Evolutionary conservation across 2,888 invertebrate species (phyloP).

Genomic region (Neocrepidodera transversa): DNA sequence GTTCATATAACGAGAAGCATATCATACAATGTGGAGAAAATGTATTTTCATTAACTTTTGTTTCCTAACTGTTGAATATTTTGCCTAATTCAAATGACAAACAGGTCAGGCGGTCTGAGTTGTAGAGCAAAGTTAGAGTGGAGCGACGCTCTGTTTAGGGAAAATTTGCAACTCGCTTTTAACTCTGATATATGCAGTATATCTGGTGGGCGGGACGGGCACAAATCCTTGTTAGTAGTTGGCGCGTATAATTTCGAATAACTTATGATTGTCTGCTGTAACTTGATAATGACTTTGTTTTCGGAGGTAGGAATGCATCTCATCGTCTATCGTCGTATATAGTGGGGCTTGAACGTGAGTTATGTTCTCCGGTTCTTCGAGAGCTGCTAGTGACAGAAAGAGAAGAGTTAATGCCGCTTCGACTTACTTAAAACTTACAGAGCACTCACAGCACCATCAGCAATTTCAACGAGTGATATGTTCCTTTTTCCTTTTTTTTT

Average conservation of each 20-base stretch:
- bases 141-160: conserved; percentile 21
- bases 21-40: background rate
- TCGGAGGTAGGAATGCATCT: conserved; percentile 38
- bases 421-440: conserved; percentile 15
- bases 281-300: conserved; percentile 54
- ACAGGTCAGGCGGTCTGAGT: conserved; percentile 29
- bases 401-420: conserved; percentile 30
- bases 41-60: conserved; percentile 10
- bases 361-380: conserved; percentile 29
- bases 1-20: background rate
- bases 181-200: conserved; percentile 38
- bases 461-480: conserved; percentile 6
- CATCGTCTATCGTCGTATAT: conserved; percentile 16
- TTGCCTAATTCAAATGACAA: conserved; percentile 26
- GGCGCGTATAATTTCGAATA: conserved; percentile 49
- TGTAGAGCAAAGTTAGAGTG: conserved; percentile 7
- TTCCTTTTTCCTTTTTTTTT: background rate
- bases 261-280: conserved; percentile 53
- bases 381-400: conserved; percentile 35
- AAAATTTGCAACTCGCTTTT: conserved; percentile 40
- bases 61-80: conserved; percentile 15
- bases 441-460: conserved; percentile 7
- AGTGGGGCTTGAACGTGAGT: conserved; percentile 20
- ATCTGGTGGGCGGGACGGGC: conserved; percentile 35
- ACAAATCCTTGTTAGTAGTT: conserved; percentile 48